Percentiles rank a stretch among this genome's conserved stretches.
phyloP scores from a whole-genome alignment of 2,797 vertebrate genomes.

The Chaetodon trifasciatus region DNA sequence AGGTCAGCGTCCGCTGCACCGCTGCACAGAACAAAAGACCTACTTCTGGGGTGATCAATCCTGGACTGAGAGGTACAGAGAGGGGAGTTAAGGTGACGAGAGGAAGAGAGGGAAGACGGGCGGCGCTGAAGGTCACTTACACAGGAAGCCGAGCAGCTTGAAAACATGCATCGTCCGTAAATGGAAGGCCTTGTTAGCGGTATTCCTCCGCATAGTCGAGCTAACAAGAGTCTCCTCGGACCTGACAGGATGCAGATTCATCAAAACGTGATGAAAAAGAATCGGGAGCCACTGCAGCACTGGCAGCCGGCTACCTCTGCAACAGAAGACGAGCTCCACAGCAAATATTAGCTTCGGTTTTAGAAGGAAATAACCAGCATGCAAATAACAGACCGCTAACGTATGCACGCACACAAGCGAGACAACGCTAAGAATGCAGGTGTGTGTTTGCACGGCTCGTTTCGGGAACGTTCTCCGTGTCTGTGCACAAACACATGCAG shows the following conservation, averaged over 20 bases:
- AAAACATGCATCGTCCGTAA: constrained; percentile 12
- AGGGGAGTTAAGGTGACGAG: constrained; percentile 40
- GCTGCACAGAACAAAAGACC: constrained; percentile 71
- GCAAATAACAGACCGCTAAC: constrained; percentile 8
- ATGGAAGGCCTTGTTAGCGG: constrained; percentile 30
- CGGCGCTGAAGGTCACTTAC: constrained; percentile 63
- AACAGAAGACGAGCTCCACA: background rate
- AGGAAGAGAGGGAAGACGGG: background rate
- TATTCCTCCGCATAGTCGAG: constrained; percentile 12
- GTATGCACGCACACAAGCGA: background rate
- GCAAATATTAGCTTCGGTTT: constrained; percentile 42
- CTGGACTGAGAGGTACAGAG: constrained; percentile 65
- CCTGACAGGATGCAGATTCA: constrained; percentile 62
- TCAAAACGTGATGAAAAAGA: constrained; percentile 56
- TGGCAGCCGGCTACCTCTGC: constrained; percentile 30
- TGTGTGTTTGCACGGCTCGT: background rate
- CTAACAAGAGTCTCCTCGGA: constrained; percentile 35
- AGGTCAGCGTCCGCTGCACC: constrained; percentile 68
- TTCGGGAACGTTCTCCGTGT: background rate
- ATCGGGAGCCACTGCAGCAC: constrained; percentile 11
- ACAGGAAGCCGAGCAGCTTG: constrained; percentile 23
- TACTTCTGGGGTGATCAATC: constrained; percentile 78
- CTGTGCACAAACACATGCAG: background rate
- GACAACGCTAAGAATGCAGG: constrained; percentile 1
- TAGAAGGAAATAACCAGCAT: constrained; percentile 17